Base-by-base conservation (phyloP, 2,113 vertebrate genomes). In the Scophthalmus maximus region DNA sequence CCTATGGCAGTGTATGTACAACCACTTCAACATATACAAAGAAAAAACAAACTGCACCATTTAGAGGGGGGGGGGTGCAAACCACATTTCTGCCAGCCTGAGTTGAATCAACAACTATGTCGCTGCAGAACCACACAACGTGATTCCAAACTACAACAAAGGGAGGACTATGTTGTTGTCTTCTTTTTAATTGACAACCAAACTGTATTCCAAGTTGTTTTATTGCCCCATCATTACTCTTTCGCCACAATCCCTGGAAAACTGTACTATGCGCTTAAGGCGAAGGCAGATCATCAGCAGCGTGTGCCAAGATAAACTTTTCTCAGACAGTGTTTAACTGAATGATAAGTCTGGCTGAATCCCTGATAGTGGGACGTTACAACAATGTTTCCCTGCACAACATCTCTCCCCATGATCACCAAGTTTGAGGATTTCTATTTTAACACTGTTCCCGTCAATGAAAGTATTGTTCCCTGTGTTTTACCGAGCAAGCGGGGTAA, bases 1-100 rank as follows among this genome's bases (percentile, higher is more conserved):
- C 47, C 62, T 60, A 75, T 10, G 30, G 5, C 40, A 0, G 5
- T 65, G 40, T 30, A 70, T 75, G 68, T 73, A 38, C 71, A 71
- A 38, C 50, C 63, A 61, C 52, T 57, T 40, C 1, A 46, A 52
- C 38, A 4, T 67, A 34, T 61, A 17, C 78, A 58, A 47, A 50
- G 23, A 26, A 58, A 42, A 22, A 65, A 74, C n/a, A 15, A 65
- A 69, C 59, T 22, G 20, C 38, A 23, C 36, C 50, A 18, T 0
- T 71, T 6, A 47, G 46, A 7, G 22, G 46, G 46, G n/a, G 46
- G 12, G 52, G 32, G 30, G 68, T 3, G 3, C 23, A n/a, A n/a
- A 8, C 49, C 11, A 56, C 20, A 36, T 61, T 11, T 61, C n/a
- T 60, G 58, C 38, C 53, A 46, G n/a, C n/a, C 0, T 12, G 22